phyloP scores from a whole-genome alignment of 2,888 invertebrate genomes.

The Trachelus iudaicus region DNA sequence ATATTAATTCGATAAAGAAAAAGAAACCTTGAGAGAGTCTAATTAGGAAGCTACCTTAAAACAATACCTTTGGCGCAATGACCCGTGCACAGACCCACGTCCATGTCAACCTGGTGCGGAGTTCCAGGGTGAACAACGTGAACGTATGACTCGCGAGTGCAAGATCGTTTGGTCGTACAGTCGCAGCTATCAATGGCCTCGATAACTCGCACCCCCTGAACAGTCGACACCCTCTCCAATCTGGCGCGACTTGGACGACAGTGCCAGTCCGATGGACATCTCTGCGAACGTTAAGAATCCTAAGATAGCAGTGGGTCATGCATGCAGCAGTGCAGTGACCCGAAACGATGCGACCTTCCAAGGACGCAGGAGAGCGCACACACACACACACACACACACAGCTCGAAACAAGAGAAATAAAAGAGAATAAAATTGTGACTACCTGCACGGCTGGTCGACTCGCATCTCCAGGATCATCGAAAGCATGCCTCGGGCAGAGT shows the following conservation, averaged over 20 bases:
- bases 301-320: slow-evolving; percentile 25
- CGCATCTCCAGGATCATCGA: slow-evolving; percentile 59
- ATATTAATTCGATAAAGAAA: slow-evolving; percentile 9
- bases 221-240: slow-evolving; percentile 60
- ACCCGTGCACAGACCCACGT: slow-evolving; percentile 63
- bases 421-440: slow-evolving; percentile 4
- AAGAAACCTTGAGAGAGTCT: slow-evolving; percentile 1
- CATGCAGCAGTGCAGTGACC: slow-evolving; percentile 45
- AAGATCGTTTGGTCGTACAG: slow-evolving; percentile 53
- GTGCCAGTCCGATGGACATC: slow-evolving; percentile 52
- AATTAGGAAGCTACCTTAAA: not conserved
- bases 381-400: too few species aligned
- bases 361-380: slow-evolving; percentile 43
- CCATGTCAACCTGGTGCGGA: slow-evolving; percentile 60
- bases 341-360: slow-evolving; percentile 49
- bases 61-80: slow-evolving; percentile 56
- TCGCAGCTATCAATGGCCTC: slow-evolving; percentile 61
- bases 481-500: slow-evolving; percentile 54
- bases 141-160: slow-evolving; percentile 55
- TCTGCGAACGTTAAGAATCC: slow-evolving; percentile 36
- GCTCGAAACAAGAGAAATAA: not conserved
- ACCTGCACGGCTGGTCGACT: slow-evolving; percentile 61
- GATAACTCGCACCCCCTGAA: slow-evolving; percentile 59
- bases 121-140: slow-evolving; percentile 61
- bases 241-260: slow-evolving; percentile 58